A percentile compares a stretch with the other conserved stretches of the same genome.
phyloP scores from a whole-genome alignment of 2,888 invertebrate genomes.

The Coleophora deauratella region DNA sequence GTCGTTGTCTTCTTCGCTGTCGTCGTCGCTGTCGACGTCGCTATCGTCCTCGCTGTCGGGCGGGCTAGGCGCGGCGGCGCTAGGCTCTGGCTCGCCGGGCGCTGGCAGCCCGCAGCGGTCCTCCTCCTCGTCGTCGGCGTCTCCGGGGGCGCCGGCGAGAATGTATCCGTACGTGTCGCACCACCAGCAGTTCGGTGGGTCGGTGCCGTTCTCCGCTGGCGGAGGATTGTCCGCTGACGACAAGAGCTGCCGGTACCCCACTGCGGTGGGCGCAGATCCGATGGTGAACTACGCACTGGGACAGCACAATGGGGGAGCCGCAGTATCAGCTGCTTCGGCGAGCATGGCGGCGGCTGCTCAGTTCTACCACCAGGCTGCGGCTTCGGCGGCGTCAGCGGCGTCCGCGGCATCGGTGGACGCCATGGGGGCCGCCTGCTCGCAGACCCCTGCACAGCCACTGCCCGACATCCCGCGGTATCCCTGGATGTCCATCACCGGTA shows the following conservation, averaged over 20 bases:
- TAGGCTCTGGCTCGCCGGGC: slow-evolving; percentile 73
- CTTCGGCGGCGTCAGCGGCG: slow-evolving; percentile 83
- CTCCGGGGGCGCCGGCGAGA: slow-evolving; percentile 83
- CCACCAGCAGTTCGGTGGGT: slow-evolving; percentile 82
- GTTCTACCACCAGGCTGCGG: slow-evolving; percentile 91
- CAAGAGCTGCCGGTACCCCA: slow-evolving; percentile 87
- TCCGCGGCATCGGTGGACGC: slow-evolving; percentile 86
- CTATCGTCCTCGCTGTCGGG: slow-evolving; percentile 76
- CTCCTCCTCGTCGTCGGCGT: slow-evolving; percentile 77
- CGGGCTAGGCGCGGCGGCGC: slow-evolving; percentile 77
- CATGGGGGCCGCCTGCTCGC: slow-evolving; percentile 86
- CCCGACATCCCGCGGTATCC: slow-evolving; percentile 95
- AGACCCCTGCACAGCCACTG: slow-evolving; percentile 88
- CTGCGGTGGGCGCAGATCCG: slow-evolving; percentile 77
- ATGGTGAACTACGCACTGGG: slow-evolving; percentile 89
- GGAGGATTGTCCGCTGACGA: slow-evolving; percentile 79
- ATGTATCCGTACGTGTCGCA: slow-evolving; percentile 96
- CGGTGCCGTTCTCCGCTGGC: slow-evolving; percentile 79
- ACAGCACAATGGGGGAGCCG: slow-evolving; percentile 82
- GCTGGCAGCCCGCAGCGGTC: slow-evolving; percentile 78
- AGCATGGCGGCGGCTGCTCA: slow-evolving; percentile 84
- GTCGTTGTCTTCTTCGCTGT: slow-evolving; percentile 75
- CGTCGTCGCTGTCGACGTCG: slow-evolving; percentile 73
- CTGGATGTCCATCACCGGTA: slow-evolving; percentile 98
- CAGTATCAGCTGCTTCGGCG: slow-evolving; percentile 78